Evolutionary conservation across 2,888 invertebrate species (phyloP).

Genomic region (Flexamia atlantica): DNA sequence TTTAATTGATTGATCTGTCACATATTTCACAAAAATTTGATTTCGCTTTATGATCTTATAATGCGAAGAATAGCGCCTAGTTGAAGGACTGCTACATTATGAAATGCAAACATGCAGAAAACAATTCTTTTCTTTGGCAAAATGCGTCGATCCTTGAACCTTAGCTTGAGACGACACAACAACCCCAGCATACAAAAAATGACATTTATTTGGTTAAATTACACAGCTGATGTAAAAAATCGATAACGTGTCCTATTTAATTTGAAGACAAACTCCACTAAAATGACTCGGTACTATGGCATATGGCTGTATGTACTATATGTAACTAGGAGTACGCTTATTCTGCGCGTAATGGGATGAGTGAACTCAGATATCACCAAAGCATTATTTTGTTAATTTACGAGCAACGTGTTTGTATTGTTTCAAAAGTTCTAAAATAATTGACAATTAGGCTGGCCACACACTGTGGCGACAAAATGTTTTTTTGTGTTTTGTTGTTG

Average conservation of each 20-base stretch:
- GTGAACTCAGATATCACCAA: too few relatives aligned
- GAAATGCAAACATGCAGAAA: background rate
- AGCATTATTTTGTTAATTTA: too few relatives aligned
- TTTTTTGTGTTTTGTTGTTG: too few relatives aligned
- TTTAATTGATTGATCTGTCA: background rate
- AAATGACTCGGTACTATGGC: too few relatives aligned
- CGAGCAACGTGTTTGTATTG: too few relatives aligned
- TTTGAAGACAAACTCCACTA: background rate
- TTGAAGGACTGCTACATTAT: background rate
- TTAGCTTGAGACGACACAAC: background rate
- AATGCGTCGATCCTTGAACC: background rate
- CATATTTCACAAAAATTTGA: background rate
- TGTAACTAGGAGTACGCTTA: too few relatives aligned
- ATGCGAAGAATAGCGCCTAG: background rate
- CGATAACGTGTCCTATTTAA: background rate
- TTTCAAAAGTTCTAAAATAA: too few relatives aligned
- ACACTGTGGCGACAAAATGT: too few relatives aligned
- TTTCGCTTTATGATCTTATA: background rate
- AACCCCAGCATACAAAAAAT: background rate
- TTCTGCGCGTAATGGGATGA: too few relatives aligned
- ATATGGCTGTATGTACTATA: too few relatives aligned
- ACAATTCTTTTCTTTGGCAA: background rate
- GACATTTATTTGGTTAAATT: background rate
- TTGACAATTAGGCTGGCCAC: too few relatives aligned
- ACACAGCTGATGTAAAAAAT: background rate